Percentiles rank a stretch among this genome's conserved stretches.
Conservation (phyloP, 2,888 invertebrate species). For the Poecilobothrus nobilitatus region DNA sequence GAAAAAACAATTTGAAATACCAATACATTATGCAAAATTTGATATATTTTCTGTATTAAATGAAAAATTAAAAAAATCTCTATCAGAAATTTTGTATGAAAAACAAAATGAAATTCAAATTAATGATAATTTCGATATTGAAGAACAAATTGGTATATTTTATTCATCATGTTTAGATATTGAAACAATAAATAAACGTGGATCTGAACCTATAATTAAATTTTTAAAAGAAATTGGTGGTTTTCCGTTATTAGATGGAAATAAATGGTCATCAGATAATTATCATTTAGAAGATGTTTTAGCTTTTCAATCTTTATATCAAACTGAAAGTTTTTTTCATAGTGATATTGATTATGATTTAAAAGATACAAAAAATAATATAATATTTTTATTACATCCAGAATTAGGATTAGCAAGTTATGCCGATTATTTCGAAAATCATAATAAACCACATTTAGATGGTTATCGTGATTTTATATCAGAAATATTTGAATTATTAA, state of each 20-base stretch:
- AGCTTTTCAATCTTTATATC: slow-evolving; percentile 17
- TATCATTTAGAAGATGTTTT: slow-evolving; percentile 21
- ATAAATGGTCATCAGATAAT: slow-evolving; percentile 21
- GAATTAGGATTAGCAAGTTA: slow-evolving; percentile 19
- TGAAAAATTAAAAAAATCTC: slow-evolving; percentile 21
- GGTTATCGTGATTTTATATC: slow-evolving; percentile 16
- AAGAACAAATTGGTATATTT: slow-evolving; percentile 21
- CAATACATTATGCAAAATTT: slow-evolving; percentile 21
- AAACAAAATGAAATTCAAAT: not conserved
- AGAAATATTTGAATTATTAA: slow-evolving; percentile 16
- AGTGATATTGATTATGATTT: slow-evolving; percentile 21
- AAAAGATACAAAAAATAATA: slow-evolving; percentile 18
- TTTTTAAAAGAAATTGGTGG: slow-evolving; percentile 22
- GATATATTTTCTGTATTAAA: slow-evolving; percentile 20
- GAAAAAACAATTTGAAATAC: slow-evolving; percentile 21
- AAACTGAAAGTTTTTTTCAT: slow-evolving; percentile 14
- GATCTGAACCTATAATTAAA: slow-evolving; percentile 20
- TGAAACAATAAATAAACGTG: slow-evolving; percentile 19
- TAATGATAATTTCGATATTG: slow-evolving; percentile 18
- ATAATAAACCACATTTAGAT: slow-evolving; percentile 20
- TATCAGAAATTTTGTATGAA: slow-evolving; percentile 16
- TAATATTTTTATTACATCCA: slow-evolving; percentile 19
- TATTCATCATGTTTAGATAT: slow-evolving; percentile 21
- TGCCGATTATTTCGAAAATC: slow-evolving; percentile 19
- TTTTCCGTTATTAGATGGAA: slow-evolving; percentile 21